Percentiles rank a stretch among this genome's conserved stretches.
phyloP scores from a whole-genome alignment of 2,888 invertebrate genomes.

The Esperia sulphurella region DNA sequence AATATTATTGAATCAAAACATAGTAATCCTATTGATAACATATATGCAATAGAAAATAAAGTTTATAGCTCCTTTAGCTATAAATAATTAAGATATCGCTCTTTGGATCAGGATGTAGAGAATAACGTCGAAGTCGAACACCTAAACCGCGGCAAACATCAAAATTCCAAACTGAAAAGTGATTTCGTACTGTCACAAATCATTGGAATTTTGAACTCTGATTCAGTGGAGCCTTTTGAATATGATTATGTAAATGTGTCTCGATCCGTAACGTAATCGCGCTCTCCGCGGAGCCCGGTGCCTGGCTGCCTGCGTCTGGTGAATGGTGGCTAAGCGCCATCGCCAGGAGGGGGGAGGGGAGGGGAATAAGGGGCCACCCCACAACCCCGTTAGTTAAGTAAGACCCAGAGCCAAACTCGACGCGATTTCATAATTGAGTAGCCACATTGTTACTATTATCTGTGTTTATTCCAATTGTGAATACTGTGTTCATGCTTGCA shows the following conservation, averaged over 20 bases:
- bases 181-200: slow-evolving; percentile 6
- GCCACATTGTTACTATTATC: slow-evolving; percentile 1
- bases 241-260: slow-evolving; percentile 50
- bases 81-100: no score
- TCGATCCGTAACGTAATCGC: slow-evolving; percentile 29
- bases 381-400: background rate
- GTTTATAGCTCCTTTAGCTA: no score
- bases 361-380: background rate
- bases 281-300: slow-evolving; percentile 15
- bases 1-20: no score
- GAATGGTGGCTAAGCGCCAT: slow-evolving; percentile 29
- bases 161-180: slow-evolving; percentile 7
- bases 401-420: slow-evolving; percentile 1
- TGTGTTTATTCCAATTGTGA: no score
- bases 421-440: slow-evolving; percentile 9
- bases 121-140: background rate
- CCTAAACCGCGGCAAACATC: slow-evolving; percentile 1
- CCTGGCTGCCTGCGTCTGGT: slow-evolving; percentile 15
- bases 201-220: slow-evolving; percentile 20
- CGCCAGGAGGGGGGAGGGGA: no score
- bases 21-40: no score
- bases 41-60: no score
- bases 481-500: no score
- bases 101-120: background rate
- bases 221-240: slow-evolving; percentile 27